Percentiles rank a stretch among this genome's conserved stretches.
phyloP scores from a whole-genome alignment of 2,888 invertebrate genomes.

The Lasiommata megera region DNA sequence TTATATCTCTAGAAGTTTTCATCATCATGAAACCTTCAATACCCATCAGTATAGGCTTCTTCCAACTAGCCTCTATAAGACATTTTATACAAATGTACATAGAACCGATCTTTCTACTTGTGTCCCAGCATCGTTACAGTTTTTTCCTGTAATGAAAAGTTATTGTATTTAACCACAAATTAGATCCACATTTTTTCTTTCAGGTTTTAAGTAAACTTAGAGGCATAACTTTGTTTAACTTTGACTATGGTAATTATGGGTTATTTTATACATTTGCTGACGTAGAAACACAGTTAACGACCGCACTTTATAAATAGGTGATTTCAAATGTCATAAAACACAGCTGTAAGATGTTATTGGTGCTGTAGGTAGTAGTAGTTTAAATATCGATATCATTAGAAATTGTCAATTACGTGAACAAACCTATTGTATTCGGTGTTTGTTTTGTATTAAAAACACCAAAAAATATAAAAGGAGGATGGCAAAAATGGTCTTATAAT shows the following conservation, averaged over 20 bases:
- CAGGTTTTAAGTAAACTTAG: slow-evolving; percentile 7
- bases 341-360: neutral
- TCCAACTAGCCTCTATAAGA: no score
- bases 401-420: neutral
- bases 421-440: no score
- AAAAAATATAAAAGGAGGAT: no score
- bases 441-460: no score
- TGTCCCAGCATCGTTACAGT: no score
- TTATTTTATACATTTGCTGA: slow-evolving; percentile 2
- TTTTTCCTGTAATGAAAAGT: neutral
- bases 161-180: neutral
- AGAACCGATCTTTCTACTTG: no score
- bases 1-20: no score
- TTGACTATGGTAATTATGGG: slow-evolving; percentile 7
- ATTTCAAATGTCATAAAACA: neutral
- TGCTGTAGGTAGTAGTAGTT: neutral
- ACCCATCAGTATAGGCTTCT: no score
- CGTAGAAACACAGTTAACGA: neutral
- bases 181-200: neutral
- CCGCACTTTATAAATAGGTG: neutral
- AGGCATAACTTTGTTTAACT: neutral
- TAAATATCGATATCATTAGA: neutral
- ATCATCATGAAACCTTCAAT: no score
- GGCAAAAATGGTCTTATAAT: no score
- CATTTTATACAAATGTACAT: no score